Evolutionary conservation across 2,888 invertebrate species (phyloP).

Genomic region (Stictocephala bisonia): DNA sequence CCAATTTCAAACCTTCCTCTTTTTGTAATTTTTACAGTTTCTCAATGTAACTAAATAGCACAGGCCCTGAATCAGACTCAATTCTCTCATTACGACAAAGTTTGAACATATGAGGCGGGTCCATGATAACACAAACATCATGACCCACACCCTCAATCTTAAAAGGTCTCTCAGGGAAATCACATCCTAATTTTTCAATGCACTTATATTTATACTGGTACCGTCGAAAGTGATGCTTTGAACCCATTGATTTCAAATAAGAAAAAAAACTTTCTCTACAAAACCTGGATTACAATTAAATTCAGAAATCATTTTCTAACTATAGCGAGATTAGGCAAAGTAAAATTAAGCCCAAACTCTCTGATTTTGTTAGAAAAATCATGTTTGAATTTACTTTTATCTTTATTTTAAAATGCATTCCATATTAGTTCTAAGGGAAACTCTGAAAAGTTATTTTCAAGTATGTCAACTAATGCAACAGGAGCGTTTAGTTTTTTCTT

Average conservation of each 20-base stretch:
- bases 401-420: background rate
- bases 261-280: background rate
- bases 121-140: too few species aligned
- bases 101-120: too few species aligned
- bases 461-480: too few species aligned
- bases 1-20: too few species aligned
- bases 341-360: background rate
- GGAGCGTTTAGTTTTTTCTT: background rate
- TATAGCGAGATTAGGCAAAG: background rate
- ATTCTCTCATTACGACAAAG: too few species aligned
- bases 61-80: too few species aligned
- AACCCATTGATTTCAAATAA: background rate
- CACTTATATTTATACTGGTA: slow-evolving; percentile 9
- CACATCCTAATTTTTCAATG: too few species aligned
- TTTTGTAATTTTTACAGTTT: too few species aligned
- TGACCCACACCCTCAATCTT: too few species aligned
- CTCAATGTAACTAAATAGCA: too few species aligned
- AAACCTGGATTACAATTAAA: background rate
- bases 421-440: background rate
- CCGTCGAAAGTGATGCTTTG: slow-evolving; percentile 34
- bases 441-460: background rate
- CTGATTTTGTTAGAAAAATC: background rate
- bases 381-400: too few species aligned
- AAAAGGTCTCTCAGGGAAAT: too few species aligned
- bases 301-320: background rate